These are phyloP conservation scores for Ariopsis seemanni DNA, from an alignment of 2,113 vertebrate genomes.

Conservation along the genomic window DNA sequence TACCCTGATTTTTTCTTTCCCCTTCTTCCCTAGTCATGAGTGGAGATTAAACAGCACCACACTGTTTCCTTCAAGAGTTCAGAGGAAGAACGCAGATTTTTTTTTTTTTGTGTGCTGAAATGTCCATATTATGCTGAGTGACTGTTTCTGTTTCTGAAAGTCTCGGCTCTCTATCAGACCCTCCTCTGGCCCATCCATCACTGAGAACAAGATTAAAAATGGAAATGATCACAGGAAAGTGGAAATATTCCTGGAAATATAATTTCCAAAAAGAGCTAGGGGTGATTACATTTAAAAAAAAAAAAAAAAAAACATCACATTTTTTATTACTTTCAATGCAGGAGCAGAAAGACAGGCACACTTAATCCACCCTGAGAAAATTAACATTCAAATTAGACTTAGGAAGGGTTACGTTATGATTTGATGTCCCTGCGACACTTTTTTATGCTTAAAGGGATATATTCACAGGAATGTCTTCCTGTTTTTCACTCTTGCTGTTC, in stretches of 20 bases:
- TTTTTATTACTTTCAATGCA: constrained; percentile 29
- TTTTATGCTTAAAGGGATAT: background rate
- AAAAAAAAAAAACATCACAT: constrained; percentile 32
- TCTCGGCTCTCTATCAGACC: constrained; percentile 2
- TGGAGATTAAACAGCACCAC: constrained; percentile 13
- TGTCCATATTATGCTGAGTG: background rate
- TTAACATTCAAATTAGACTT: constrained; percentile 49
- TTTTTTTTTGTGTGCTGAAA: background rate
- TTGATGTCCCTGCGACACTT: background rate
- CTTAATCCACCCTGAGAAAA: constrained; percentile 50
- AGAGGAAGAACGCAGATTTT: background rate
- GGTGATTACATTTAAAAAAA: constrained; percentile 45
- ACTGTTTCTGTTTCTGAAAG: constrained; percentile 1
- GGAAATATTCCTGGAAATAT: constrained; percentile 37
- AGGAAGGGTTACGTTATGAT: background rate
- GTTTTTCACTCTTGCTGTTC: background rate
- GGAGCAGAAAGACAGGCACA: constrained; percentile 28
- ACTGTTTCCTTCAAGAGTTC: constrained; percentile 4
- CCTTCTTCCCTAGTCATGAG: background rate
- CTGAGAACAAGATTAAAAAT: constrained; percentile 14
- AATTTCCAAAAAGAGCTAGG: constrained; percentile 40
- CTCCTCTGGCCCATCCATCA: constrained; percentile 18
- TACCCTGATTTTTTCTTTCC: background rate
- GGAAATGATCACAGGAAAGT: constrained; percentile 27
- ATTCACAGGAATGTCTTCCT: background rate